phyloP scores from a whole-genome alignment of 2,113 vertebrate genomes.

The Bagarius yarrelli region DNA sequence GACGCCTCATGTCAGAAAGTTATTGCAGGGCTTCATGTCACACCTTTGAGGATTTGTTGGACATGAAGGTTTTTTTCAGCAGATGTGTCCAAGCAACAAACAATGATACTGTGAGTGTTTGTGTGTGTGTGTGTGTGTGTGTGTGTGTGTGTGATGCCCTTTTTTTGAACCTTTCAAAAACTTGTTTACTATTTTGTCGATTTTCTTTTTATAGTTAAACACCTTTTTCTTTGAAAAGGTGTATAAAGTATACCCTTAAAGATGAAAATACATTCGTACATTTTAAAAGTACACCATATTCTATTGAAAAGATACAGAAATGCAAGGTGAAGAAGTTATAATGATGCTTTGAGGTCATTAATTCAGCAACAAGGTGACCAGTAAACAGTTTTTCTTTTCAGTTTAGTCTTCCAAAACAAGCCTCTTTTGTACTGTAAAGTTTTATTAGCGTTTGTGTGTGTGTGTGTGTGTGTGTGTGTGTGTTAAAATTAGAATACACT shows the following conservation, averaged over 20 bases:
- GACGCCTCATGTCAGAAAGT: constrained; percentile 37
- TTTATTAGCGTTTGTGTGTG: not conserved
- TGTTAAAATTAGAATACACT: too few relatives aligned
- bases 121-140: too few relatives aligned
- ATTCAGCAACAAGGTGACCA: not conserved
- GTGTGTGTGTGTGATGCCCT: not conserved
- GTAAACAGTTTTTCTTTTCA: not conserved
- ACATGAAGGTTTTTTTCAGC: not conserved
- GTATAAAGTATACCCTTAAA: not conserved
- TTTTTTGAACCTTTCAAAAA: not conserved
- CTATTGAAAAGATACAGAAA: not conserved
- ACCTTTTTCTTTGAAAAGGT: not conserved
- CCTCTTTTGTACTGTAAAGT: not conserved
- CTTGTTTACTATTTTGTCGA: not conserved
- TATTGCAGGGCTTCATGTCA: constrained; percentile 24
- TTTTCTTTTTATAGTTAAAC: too few relatives aligned
- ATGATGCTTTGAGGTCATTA: not conserved
- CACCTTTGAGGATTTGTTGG: not conserved
- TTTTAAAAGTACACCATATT: not conserved
- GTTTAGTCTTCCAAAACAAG: not conserved
- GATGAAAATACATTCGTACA: not conserved
- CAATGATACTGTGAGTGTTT: not conserved
- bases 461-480: not conserved
- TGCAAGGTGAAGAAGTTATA: not conserved
- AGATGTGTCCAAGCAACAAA: not conserved